Base-by-base conservation (phyloP, 2,797 vertebrate species). In the Chaenodraco wilsoni region DNA sequence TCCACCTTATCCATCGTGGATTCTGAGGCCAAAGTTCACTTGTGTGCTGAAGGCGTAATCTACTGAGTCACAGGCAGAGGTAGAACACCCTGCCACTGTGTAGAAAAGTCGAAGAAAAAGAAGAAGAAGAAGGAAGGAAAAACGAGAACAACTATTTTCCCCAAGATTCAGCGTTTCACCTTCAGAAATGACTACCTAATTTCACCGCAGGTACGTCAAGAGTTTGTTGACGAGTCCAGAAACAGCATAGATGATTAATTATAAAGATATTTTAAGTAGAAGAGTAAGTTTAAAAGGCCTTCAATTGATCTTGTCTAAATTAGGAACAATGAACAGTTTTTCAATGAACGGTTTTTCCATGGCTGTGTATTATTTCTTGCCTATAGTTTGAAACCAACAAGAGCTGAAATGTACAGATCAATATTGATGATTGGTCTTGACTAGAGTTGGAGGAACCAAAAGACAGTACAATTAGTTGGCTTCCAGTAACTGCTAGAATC, bases 31-130 rank as follows among this genome's bases (percentile, higher is more conserved):
- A 79, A 84, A 88, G 89, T 87, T 81, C 86, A 65, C 13, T 62
- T 72, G 58, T 87, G 71, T 84, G 64, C 70, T 70, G 44, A 86
- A 86, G 88, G 86, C 43, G 78, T 88, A 63, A 52, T 50, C 46
- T 40, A 17, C 33, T 37, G 33, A 7, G 33, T 71, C 10, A 54
- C 48, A 71, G 46, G 13, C 31, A 68, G 45, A 72, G 68, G 64
- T 72, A 61, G 33, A 74, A 31, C 79, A 78, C 23, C 44, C 16
- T 23, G 17, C 31, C n/a, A 50, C 17, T 33, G 62, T 7, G 40
- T 27, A 10, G 23, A 60, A 49, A 54, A 58, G 54, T 49, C 21
- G 75, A 69, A 74, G n/a, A 5, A 41, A 23, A 52, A 4, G 27
- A 58, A 71, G 46, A 51, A n/a, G n/a, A n/a, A 4, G 21, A 21